A percentile compares a stretch with the other conserved stretches of the same genome.
Evolutionary conservation across 2,113 vertebrate genomes (phyloP).

Genomic region (Baryphthengus martii): DNA sequence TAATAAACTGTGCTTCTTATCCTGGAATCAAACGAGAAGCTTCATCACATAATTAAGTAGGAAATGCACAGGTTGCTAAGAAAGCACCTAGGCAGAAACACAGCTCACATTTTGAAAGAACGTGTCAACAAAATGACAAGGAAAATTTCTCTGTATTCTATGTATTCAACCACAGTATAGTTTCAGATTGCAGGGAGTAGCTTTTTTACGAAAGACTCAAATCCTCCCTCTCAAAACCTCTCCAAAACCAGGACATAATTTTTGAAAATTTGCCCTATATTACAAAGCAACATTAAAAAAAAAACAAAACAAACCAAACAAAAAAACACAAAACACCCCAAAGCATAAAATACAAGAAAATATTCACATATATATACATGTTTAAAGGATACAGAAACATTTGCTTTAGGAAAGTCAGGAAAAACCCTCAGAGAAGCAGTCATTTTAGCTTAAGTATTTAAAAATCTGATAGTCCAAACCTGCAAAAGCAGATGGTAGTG

Average conservation of each 20-base stretch:
- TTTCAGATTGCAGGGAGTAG: not conserved
- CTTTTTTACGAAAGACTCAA: not conserved
- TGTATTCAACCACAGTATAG: not conserved
- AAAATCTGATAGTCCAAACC: not conserved
- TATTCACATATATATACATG: not conserved
- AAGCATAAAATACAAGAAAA: not conserved
- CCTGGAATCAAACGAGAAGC: not conserved
- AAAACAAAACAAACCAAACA: not conserved
- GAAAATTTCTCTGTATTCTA: not conserved
- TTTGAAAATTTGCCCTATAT: not conserved
- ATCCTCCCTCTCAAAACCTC: too few relatives aligned
- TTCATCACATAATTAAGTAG: not conserved
- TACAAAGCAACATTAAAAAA: not conserved
- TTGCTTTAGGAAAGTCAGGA: not conserved
- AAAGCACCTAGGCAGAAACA: not conserved
- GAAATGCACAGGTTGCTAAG: not conserved
- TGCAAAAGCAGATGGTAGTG: not conserved
- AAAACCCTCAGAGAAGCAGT: not conserved
- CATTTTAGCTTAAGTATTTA: not conserved
- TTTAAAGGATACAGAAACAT: not conserved
- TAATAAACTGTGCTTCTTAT: not conserved
- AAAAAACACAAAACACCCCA: not conserved
- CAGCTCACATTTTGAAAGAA: not conserved
- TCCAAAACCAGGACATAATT: not conserved
- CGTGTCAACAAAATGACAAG: not conserved